Evolutionary conservation across 2,113 vertebrate species (phyloP), one percentile per base, ranked within the genome.

Genomic region (Perca fluviatilis): DNA sequence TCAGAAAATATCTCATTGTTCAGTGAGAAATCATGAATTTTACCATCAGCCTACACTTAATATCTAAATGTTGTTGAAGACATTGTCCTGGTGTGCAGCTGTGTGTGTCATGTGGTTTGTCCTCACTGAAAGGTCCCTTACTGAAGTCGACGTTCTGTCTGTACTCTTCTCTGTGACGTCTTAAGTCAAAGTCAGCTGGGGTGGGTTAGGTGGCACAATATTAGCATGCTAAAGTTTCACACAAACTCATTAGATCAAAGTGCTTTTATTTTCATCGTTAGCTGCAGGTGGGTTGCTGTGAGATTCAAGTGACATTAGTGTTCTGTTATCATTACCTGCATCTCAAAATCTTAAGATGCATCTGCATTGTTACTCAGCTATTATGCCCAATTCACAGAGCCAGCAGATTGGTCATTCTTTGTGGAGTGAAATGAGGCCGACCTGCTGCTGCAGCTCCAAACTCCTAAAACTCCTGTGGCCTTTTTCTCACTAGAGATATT

Each of bases 71-170:
- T 88, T 73, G 23, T 85, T 30, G 49, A 36, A 66, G 69, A 70
- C 16, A 23, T 75, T 53, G 64, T 82, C 50, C 74, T 72, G 68
- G 54, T 86, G 68, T 80, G 76, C 83, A 58, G 63, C 80, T 84
- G 50, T 80, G 77, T 80, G 74, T 86, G 81, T 85, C 30, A 63
- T 86, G 78, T 89, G 72, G 69, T 89, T 61, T 80, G 83, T 88
- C 82, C 43, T 80, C 70, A 60, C 71, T 86, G 36, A 27, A 83
- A 60, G 64, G 51, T 85, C 79, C 46, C 50, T 62, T 61, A 19
- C 47, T 81, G 30, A 61, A 78, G 86, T 85, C 70, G 5, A 61
- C 54, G 16, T 74, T 71, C 53, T 88, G 90, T 91, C 66, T 79
- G 74, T 80, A 25, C 65, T 76, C 18, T 67, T 86, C 65, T 84